phyloP scores from a whole-genome alignment of 2,797 vertebrate genomes.

The Emys orbicularis region DNA sequence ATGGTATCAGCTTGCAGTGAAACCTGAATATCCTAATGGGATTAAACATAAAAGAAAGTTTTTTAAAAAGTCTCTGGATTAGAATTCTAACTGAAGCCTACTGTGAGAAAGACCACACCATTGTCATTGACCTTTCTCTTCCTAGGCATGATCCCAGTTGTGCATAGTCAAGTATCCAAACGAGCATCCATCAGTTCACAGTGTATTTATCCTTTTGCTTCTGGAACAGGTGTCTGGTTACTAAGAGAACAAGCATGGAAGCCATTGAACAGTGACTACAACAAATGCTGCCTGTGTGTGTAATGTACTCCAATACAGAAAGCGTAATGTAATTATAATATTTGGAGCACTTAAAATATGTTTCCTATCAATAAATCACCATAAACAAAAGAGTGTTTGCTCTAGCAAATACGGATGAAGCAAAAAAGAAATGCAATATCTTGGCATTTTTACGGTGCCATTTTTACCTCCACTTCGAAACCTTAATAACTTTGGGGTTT shows the following conservation, averaged over 20 bases:
- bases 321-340: background rate
- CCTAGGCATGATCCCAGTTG: constrained; percentile 51
- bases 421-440: background rate
- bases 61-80: constrained; percentile 59
- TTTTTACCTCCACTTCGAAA: constrained; percentile 29
- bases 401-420: background rate
- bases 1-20: constrained; percentile 81
- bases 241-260: constrained; percentile 56
- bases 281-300: background rate
- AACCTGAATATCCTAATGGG: constrained; percentile 79
- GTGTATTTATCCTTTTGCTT: constrained; percentile 68
- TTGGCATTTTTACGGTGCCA: background rate
- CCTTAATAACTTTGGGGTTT: constrained; percentile 24
- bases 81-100: constrained; percentile 71
- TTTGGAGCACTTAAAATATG: background rate
- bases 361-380: background rate
- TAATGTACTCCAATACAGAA: background rate
- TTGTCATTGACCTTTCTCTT: constrained; percentile 65
- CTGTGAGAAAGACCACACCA: constrained; percentile 73
- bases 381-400: background rate
- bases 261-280: background rate
- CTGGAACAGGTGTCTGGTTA: constrained; percentile 74
- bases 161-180: constrained; percentile 66
- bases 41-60: constrained; percentile 80
- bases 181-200: constrained; percentile 47